A percentile compares a stretch with the other conserved stretches of the same genome.
Evolutionary conservation across 2,113 vertebrate genomes (phyloP).

Genomic region (Poecile atricapillus): DNA sequence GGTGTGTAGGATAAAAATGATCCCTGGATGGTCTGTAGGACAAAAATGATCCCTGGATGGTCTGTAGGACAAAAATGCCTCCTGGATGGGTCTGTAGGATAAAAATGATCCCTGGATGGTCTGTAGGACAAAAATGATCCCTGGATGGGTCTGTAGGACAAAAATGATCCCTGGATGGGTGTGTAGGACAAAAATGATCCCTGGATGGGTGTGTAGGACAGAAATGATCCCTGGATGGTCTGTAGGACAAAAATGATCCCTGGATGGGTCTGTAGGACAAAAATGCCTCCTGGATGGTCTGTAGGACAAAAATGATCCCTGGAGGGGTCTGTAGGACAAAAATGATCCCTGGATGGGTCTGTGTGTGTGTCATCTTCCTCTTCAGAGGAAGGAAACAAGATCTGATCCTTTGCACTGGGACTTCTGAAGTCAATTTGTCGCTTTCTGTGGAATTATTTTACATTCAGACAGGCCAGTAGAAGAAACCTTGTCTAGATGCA

Average conservation of each 20-base stretch:
- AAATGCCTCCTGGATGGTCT: no score
- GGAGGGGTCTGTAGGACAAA: background rate
- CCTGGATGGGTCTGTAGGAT: no score
- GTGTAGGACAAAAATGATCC: no score
- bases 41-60: background rate
- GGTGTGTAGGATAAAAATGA: background rate
- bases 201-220: no score
- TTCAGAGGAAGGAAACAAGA: background rate
- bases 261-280: no score
- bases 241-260: no score
- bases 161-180: no score
- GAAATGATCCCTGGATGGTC: no score
- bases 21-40: background rate
- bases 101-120: no score
- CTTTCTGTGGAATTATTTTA: background rate
- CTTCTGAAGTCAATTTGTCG: accelerated
- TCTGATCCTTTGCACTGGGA: background rate
- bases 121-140: no score
- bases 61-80: no score
- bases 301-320: background rate
- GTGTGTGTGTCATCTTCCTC: background rate
- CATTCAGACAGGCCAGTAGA: accelerated
- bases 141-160: no score
- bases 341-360: background rate
- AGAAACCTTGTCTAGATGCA: background rate